Conservation (phyloP, 2,888 invertebrate species). For the Oligia fasciuncula region DNA sequence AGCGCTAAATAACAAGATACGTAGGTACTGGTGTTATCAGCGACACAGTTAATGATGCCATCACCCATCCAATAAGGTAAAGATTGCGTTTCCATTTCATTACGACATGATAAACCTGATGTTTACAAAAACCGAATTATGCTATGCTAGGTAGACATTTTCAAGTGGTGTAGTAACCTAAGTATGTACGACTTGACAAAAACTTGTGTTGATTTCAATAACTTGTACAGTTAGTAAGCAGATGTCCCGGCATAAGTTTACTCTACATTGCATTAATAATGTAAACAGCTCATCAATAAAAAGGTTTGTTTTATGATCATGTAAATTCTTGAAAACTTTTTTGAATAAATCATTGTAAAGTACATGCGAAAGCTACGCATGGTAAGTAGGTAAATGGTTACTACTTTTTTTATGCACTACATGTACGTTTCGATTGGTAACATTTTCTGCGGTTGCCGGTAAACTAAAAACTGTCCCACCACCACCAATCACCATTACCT, state of each 20-base stretch:
- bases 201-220: conserved; percentile 48
- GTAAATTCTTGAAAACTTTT: conserved; percentile 34
- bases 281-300: conserved; percentile 20
- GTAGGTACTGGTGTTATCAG: neutral
- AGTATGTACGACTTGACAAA: conserved; percentile 21
- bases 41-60: neutral
- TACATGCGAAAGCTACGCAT: neutral
- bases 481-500: neutral
- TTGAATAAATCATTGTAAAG: conserved; percentile 13
- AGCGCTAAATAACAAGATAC: neutral
- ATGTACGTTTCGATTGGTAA: neutral
- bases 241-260: conserved; percentile 41
- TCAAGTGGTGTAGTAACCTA: neutral
- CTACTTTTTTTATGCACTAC: neutral
- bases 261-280: conserved; percentile 18
- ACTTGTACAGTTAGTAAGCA: conserved; percentile 42
- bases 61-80: neutral
- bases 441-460: neutral
- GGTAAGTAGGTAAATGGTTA: neutral
- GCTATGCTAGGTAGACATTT: neutral
- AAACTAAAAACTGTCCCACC: neutral
- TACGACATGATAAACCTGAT: neutral
- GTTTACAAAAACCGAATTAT: neutral
- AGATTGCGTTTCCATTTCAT: neutral
- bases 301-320: conserved; percentile 30